Conservation (phyloP, 1,140 invertebrate genomes). For the Eueides isabella region DNA sequence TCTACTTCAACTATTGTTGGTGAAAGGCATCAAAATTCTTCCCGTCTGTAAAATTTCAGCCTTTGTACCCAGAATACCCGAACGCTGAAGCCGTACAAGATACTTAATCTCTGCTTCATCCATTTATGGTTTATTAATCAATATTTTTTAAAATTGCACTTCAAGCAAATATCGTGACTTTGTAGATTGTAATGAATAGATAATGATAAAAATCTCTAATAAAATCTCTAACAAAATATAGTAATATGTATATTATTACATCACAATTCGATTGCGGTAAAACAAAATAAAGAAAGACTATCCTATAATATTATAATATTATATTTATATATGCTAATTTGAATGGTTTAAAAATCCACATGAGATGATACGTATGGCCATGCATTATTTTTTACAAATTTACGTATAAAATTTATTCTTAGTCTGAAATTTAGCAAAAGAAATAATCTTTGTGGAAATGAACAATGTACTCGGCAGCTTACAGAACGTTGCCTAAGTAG, state of each 20-base stretch:
- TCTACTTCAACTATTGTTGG: slow-evolving; percentile 54
- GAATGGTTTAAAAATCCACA: neutral
- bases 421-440: slow-evolving; percentile 34
- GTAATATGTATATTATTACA: too few species aligned
- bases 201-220: too few species aligned
- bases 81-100: slow-evolving; percentile 58
- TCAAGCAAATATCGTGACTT: slow-evolving; percentile 33
- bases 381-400: slow-evolving; percentile 33
- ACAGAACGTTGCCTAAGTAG: slow-evolving; percentile 44
- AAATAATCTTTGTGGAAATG: slow-evolving; percentile 48
- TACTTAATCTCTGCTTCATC: slow-evolving; percentile 63
- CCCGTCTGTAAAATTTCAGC: slow-evolving; percentile 57
- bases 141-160: slow-evolving; percentile 61
- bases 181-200: neutral
- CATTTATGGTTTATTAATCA: slow-evolving; percentile 61
- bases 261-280: neutral
- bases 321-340: neutral
- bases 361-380: neutral
- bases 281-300: neutral
- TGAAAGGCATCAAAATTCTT: slow-evolving; percentile 62
- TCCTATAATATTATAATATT: neutral
- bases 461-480: slow-evolving; percentile 49
- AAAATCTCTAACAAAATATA: too few species aligned
- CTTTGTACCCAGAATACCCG: slow-evolving; percentile 53
- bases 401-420: slow-evolving; percentile 40